phyloP scores from a whole-genome alignment of 2,113 vertebrate genomes.

The Cynoglossus semilaevis region DNA sequence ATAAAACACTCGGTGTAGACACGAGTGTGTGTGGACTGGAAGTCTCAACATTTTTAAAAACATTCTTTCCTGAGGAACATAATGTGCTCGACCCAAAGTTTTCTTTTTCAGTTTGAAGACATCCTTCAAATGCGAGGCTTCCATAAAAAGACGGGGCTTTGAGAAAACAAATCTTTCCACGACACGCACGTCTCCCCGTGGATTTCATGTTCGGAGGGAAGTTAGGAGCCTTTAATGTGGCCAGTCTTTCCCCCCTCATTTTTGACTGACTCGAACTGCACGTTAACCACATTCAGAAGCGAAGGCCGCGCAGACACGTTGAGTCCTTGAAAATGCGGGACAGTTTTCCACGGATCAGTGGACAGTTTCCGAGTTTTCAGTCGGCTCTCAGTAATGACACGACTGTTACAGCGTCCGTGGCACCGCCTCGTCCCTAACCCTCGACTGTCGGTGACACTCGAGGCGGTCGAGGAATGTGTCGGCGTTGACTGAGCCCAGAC shows the following conservation, averaged over 20 bases:
- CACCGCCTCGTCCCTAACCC: no score
- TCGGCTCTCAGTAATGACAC: background rate
- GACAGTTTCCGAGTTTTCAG: no score
- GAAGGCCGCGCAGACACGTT: background rate
- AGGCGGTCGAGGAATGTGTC: constrained; percentile 53
- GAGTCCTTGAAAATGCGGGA: constrained; percentile 4
- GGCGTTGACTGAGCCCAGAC: constrained; percentile 52
- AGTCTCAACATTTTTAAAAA: no score
- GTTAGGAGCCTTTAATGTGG: constrained; percentile 8
- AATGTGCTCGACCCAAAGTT: no score
- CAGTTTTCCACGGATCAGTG: background rate
- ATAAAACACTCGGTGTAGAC: no score
- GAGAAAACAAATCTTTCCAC: background rate
- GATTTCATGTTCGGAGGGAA: constrained; percentile 13
- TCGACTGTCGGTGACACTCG: constrained; percentile 23
- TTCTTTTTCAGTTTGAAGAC: no score
- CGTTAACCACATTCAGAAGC: constrained; percentile 1
- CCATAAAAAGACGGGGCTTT: background rate
- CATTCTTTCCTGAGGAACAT: no score
- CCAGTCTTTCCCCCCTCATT: background rate
- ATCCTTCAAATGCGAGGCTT: background rate
- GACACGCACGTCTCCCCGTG: constrained; percentile 3
- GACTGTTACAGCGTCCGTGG: no score
- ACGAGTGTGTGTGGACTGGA: no score
- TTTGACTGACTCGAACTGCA: constrained; percentile 1